Evolutionary conservation across 2,797 vertebrate species (phyloP), one percentile per base, ranked within the genome.

Genomic region (Gila robusta): DNA sequence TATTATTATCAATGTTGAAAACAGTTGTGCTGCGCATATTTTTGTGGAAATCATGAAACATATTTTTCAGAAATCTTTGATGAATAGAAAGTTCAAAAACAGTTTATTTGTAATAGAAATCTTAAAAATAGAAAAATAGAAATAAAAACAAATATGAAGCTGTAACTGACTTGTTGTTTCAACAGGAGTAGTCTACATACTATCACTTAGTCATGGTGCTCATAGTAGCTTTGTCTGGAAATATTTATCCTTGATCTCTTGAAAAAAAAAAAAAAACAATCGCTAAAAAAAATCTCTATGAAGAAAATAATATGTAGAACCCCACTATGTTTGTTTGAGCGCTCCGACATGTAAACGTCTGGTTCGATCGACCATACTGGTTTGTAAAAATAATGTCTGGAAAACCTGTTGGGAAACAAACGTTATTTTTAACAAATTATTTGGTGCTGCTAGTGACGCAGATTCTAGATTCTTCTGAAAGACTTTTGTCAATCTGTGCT

Each of bases 401-500:
- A 12, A 78, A 78, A 59, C 74, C 12, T 59, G 52, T 77, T 23
- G n/a, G 52, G 49, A 56, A 77, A 56, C 49, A 56, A 52, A 56
- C 11, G 37, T 77, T 78, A 78, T 59, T 77, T 67, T 19, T 67
- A 32, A 32, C 16, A 35, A 56, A 39, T 56, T 4, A 5, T 59
- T 37, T 69, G 16, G 32, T 37, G 66, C 66, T 67, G 64, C 28
- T 39, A 78, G 52, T 59, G 76, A 37, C 9, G 35, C 23, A 17
- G 76, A 78, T 59, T 78, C 16, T 32, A 80, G 19, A 28, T 44
- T 26, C 37, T 44, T 77, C 52, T 14, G n/a, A 77, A 23, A 54
- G 21, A 14, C 32, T 78, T 80, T 10, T 69, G 41, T 52, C 21
- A 81, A n/a, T 69, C 79, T 81, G 37, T 70, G 44, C 35, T 56